phyloP scores from a whole-genome alignment of 2,888 invertebrate species.

The Tinea trinotella region DNA sequence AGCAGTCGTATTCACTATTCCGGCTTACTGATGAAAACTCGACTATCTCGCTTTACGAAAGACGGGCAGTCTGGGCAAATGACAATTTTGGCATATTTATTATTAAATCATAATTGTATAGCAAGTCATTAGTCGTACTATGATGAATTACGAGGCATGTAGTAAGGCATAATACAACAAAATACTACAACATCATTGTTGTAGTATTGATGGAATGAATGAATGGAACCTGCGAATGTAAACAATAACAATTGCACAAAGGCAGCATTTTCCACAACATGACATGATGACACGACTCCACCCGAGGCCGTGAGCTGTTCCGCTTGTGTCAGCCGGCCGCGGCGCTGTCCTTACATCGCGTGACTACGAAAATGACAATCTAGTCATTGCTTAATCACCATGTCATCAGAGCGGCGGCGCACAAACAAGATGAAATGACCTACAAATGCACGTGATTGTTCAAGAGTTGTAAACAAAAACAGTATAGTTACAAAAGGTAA shows the following conservation, averaged over 20 bases:
- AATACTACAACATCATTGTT: neutral
- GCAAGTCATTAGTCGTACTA: too few species aligned
- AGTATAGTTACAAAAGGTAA: neutral
- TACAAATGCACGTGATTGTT: neutral
- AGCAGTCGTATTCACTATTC: too few species aligned
- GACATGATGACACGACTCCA: too few species aligned
- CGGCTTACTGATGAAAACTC: too few species aligned
- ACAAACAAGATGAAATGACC: neutral
- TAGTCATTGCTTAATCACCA: conserved; percentile 5
- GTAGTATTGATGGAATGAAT: neutral
- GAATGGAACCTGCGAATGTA: neutral
- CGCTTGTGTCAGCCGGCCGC: conserved; percentile 7
- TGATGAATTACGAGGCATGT: neutral
- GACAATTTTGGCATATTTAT: too few species aligned
- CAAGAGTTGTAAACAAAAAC: neutral
- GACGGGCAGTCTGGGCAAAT: too few species aligned
- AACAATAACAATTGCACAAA: conserved; percentile 10
- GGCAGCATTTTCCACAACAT: conserved; percentile 6
- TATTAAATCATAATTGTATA: too few species aligned
- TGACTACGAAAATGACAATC: conserved; percentile 17
- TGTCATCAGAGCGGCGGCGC: neutral
- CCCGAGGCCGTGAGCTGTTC: conserved; percentile 9
- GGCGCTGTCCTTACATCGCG: conserved; percentile 20
- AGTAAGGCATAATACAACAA: neutral
- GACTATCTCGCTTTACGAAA: too few species aligned